These are phyloP conservation scores for Eueremaeus valkanovi DNA, from an alignment of 2,888 invertebrate species.

Conservation along the genomic window DNA sequence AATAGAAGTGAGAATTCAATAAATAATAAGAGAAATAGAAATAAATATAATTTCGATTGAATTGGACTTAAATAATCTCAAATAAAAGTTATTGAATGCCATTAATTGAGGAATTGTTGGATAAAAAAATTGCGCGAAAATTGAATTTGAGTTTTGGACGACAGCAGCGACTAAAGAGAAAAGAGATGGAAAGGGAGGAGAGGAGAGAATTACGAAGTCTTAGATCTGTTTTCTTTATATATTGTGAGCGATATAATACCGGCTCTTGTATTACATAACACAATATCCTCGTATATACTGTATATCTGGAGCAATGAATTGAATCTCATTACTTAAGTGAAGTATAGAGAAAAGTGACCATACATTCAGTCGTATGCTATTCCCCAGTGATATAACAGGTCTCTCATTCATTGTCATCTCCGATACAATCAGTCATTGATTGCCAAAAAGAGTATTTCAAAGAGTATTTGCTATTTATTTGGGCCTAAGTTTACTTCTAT, in stretches of 20 bases:
- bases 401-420: constrained; percentile 23
- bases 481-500: background rate
- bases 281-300: no score
- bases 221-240: constrained; percentile 29
- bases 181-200: background rate
- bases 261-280: constrained; percentile 11
- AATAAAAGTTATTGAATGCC: constrained; percentile 11
- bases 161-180: background rate
- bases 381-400: constrained; percentile 28
- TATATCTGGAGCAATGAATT: constrained; percentile 25
- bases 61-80: background rate
- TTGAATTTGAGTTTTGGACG: constrained; percentile 12
- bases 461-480: constrained; percentile 30
- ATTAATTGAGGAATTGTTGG: constrained; percentile 16
- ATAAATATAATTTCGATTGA: constrained; percentile 16
- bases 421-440: constrained; percentile 32
- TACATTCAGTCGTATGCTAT: background rate
- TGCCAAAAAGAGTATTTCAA: background rate
- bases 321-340: constrained; percentile 33
- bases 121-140: background rate
- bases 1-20: background rate
- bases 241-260: constrained; percentile 33
- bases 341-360: constrained; percentile 31
- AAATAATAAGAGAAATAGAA: background rate
- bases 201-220: constrained; percentile 15